These are phyloP conservation scores for Oryctes rhinoceros DNA, from an alignment of 1,140 invertebrate genomes.

Conservation along the genomic window DNA sequence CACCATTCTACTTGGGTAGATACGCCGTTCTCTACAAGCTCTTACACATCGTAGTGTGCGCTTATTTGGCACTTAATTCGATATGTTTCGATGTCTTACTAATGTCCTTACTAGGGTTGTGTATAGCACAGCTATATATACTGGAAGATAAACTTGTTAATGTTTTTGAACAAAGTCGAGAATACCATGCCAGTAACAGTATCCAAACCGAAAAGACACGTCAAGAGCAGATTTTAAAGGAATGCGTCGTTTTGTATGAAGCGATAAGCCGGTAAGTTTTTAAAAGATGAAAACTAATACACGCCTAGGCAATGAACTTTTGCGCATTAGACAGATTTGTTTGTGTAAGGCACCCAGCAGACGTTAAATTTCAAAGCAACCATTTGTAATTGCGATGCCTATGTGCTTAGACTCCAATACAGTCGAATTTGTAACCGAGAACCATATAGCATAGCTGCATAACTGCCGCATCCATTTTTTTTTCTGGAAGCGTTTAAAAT, in stretches of 20 bases:
- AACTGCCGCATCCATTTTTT: no score
- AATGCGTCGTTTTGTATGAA: neutral
- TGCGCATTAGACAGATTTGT: no score
- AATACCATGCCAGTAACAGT: neutral
- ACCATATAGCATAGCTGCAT: no score
- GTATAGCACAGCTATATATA: conserved; percentile 15
- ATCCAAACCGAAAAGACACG: neutral
- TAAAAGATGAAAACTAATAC: no score
- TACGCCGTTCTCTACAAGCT: neutral
- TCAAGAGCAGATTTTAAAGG: neutral
- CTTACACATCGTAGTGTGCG: neutral
- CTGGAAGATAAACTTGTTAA: neutral
- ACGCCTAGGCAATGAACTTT: no score
- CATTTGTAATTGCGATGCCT: no score
- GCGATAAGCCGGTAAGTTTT: no score
- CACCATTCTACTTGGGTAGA: neutral
- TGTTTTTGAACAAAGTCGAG: neutral
- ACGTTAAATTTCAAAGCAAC: no score
- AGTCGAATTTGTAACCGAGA: no score
- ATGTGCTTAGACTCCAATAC: no score
- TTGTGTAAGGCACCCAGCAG: no score
- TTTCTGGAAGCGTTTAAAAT: no score
- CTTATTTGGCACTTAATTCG: neutral
- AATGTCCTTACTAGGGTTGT: neutral
- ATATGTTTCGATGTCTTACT: neutral